Evolutionary conservation across 2,888 invertebrate species (phyloP).

Genomic region (Dynastes maya): DNA sequence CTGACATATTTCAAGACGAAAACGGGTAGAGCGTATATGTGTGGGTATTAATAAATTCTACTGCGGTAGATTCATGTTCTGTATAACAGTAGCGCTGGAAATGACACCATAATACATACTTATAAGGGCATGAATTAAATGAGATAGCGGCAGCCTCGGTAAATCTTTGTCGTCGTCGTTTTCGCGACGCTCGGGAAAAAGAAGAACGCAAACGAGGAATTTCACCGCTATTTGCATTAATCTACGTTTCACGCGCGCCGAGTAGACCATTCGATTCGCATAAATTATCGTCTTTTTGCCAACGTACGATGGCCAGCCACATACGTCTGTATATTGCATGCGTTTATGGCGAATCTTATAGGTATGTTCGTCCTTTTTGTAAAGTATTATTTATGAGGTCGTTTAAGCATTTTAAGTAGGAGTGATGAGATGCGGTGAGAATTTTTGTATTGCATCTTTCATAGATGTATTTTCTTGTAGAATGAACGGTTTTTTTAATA

Average conservation of each 20-base stretch:
- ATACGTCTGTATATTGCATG: too few species aligned
- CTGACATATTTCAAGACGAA: too few species aligned
- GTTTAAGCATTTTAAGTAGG: not conserved
- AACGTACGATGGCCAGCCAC: too few species aligned
- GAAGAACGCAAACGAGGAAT: constrained; percentile 14
- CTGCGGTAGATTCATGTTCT: not conserved
- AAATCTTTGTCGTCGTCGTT: constrained; percentile 22
- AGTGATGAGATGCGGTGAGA: not conserved
- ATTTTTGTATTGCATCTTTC: too few species aligned
- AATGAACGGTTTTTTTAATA: too few species aligned
- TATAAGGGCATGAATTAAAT: constrained; percentile 39
- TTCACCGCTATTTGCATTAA: constrained; percentile 39
- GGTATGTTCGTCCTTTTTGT: not conserved
- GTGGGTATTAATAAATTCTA: constrained; percentile 6
- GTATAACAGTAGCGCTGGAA: constrained; percentile 20
- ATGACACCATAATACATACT: constrained; percentile 26
- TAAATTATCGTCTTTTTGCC: not conserved
- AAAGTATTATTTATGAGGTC: not conserved
- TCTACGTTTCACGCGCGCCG: not conserved
- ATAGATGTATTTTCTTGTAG: too few species aligned
- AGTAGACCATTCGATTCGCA: constrained; percentile 11
- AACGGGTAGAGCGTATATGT: not conserved
- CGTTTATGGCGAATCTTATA: too few species aligned
- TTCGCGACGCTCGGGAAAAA: constrained; percentile 18
- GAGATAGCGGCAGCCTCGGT: constrained; percentile 4